Evolutionary conservation across 2,888 invertebrate genomes (phyloP).

Genomic region (Diabrotica balteata): DNA sequence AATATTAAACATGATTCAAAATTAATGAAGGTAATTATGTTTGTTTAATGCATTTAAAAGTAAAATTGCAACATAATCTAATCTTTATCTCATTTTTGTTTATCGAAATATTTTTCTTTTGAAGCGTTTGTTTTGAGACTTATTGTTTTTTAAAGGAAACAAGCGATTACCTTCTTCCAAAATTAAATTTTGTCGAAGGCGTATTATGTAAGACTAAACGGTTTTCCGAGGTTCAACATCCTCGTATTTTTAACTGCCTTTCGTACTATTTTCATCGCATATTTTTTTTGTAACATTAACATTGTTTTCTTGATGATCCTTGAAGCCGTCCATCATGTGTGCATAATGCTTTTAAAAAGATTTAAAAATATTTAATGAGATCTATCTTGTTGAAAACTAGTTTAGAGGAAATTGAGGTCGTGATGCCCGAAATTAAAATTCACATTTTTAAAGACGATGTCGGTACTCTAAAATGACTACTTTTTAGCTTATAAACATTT

Average conservation of each 20-base stretch:
- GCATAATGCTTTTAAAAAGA: too few species aligned
- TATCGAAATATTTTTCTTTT: too few species aligned
- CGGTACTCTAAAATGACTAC: neutral
- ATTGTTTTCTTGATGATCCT: neutral
- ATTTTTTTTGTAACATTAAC: slow-evolving; percentile 1
- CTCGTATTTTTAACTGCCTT: slow-evolving; percentile 8
- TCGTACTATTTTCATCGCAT: neutral
- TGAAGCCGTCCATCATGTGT: neutral
- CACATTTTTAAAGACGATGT: neutral
- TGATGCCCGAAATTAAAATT: neutral
- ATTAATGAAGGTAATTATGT: too few species aligned
- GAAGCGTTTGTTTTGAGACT: neutral
- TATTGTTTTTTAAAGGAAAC: neutral
- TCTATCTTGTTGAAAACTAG: too few species aligned
- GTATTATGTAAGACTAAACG: neutral
- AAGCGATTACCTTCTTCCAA: neutral
- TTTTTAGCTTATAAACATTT: too few species aligned
- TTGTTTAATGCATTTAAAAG: too few species aligned
- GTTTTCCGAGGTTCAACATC: slow-evolving; percentile 7
- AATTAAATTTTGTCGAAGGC: neutral
- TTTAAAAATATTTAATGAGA: too few species aligned
- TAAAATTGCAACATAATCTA: too few species aligned
- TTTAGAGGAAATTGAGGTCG: too few species aligned
- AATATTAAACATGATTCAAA: too few species aligned
- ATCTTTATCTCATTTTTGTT: too few species aligned